These are phyloP conservation scores for Microctenopoma steveboyesi DNA, from an alignment of 2,797 vertebrate species.

Conservation along the genomic window DNA sequence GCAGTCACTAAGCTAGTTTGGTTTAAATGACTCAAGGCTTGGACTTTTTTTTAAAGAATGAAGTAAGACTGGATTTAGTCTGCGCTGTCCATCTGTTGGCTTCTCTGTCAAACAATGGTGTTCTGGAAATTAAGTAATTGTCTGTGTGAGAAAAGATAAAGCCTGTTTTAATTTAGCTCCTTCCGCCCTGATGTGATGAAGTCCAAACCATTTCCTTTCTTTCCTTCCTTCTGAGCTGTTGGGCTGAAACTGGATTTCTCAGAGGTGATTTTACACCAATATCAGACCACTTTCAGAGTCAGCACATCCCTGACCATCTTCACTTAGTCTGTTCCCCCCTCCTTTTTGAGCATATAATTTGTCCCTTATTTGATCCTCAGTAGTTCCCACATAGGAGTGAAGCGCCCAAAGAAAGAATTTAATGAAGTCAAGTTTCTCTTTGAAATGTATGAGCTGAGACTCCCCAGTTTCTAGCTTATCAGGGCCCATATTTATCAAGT, in stretches of 20 bases:
- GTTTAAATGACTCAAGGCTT: constrained; percentile 87
- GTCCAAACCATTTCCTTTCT: constrained; percentile 35
- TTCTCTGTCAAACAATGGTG: constrained; percentile 38
- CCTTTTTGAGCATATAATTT: constrained; percentile 44
- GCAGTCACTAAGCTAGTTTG: constrained; percentile 91
- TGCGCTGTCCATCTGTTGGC: constrained; percentile 31
- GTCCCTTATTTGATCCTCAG: constrained; percentile 57
- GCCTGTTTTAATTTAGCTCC: constrained; percentile 57
- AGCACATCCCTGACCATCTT: constrained; percentile 39
- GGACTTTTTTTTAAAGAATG: constrained; percentile 77
- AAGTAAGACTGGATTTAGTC: constrained; percentile 47
- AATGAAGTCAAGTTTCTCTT: constrained; percentile 52
- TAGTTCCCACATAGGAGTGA: constrained; percentile 44
- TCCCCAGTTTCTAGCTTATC: constrained; percentile 37
- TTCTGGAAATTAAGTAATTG: constrained; percentile 69
- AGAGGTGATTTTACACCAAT: constrained; percentile 41
- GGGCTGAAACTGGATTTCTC: constrained; percentile 28
- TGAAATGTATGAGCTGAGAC: constrained; percentile 40
- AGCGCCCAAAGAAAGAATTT: constrained; percentile 41
- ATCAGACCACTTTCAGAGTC: constrained; percentile 47
- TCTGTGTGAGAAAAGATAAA: constrained; percentile 62
- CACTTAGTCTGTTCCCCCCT: neutral
- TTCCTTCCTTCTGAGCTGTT: constrained; percentile 22
- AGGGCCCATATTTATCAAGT: neutral
- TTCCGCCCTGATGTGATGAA: constrained; percentile 65